Evolutionary conservation across 1,140 invertebrate genomes (phyloP), one percentile per base, ranked within the genome.

Genomic region (Bombus impatiens): DNA sequence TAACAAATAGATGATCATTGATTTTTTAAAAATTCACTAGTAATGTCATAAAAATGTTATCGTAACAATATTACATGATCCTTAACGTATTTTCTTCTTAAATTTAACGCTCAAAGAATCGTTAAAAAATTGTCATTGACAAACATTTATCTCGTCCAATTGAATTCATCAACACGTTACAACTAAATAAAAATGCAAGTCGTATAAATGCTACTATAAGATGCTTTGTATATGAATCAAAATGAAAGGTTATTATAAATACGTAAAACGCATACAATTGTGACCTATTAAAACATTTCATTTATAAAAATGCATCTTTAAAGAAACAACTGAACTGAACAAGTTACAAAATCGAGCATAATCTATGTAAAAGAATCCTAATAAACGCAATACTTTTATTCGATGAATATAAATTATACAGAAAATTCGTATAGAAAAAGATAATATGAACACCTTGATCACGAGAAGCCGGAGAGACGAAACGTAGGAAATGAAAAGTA

Each of bases 1-100:
- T 42, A 72, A 78, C 40, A 84, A 84, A 77, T 77, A 84, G 35
- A 67, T 78, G 65, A n/a, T 32, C 25, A 47, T 47, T 53, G 22
- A 71, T 42, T 72, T 40, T 40, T 15, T 12, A 3, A 32, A 25
- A 62, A 42, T 82, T 70, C 47, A 40, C 47, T 25, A 42, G 2
- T 6, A 57, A 37, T 59, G 32, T 32, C 22, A 40, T 10, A 70
- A 68, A 42, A 28, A 10, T 53, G 25, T 12, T 28, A 70, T 53
- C 5, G n/a, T 40, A 72, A 87, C 28, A 42, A 40, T 59, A 18
- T 18, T 59, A 10, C 4, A 78, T 12, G 9, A 2, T 35, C 35
- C 32, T 35, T 75, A 35, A 75, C 12, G 10, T 13, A 62, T 32
- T 62, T n/a, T 62, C 22, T 62, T 62, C 28, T 6, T 15, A 59